Evolutionary conservation across 2,113 vertebrate species (phyloP), one percentile per base, ranked within the genome.

Genomic region (Ariopsis seemanni): DNA sequence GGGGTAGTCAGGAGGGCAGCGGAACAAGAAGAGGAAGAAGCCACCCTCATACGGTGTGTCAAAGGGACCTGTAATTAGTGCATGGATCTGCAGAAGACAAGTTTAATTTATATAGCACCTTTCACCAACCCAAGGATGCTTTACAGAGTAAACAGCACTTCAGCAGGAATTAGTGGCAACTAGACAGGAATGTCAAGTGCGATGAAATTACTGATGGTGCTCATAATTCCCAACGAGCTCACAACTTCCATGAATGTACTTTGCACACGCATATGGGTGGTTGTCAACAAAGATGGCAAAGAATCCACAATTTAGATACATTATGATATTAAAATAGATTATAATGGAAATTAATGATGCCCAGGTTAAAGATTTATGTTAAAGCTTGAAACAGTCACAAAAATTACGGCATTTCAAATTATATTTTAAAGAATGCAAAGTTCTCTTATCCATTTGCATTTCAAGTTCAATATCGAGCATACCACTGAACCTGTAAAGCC

Each of bases 11-110:
- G 98, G 98, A 79, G 98, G 98, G 93, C 98, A 99, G 93, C 98
- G 98, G 93, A 99, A 99, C 93, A 99, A 95, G 95, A 99, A 99
- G 92, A 99, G 96, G 94, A 99, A 99, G 95, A 99, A 99, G 79
- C 98, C 98, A 12, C 98, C 98, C 94, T 99, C 98, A 87, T 99
- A 99, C 34, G 98, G 98, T 27, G 98, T 99, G 95, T 99, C 98
- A 88, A 99, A 99, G 12, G 98, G 98, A 82, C 98, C 98, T 42
- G 98, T 99, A 94, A 99, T 99, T 93, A 99, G 95, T 69, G 98
- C 98, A 87, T 99, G 98, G 94, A 99, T 99, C 98, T 99, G 95
- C 52, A 94, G 93, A 94, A 50, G 27, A 77, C 42, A 42, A 42
- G 42, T 42, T 42, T 42, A 42, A 3, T 42, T 42, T 42, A 42